These are phyloP conservation scores for Chamaedrilus cognettii DNA, from an alignment of 2,888 invertebrate genomes.

Conservation along the genomic window DNA sequence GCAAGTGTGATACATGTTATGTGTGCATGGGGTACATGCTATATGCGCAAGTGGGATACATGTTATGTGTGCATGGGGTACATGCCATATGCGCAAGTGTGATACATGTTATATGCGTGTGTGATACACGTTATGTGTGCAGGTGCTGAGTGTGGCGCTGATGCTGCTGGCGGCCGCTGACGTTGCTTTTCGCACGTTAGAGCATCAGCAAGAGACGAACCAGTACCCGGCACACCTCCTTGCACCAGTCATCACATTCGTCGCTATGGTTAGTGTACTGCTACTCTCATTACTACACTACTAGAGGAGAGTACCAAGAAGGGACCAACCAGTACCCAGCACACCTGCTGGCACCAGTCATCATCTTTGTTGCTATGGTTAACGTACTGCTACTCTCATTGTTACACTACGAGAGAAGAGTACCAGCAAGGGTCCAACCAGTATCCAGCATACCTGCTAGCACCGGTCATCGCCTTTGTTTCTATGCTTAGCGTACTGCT, in stretches of 20 bases:
- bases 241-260: conserved; percentile 43
- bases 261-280: conserved; percentile 52
- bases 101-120: too few relatives aligned
- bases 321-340: conserved; percentile 41
- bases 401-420: too few relatives aligned
- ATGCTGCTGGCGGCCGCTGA: conserved; percentile 35
- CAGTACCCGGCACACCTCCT: conserved; percentile 45
- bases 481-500: conserved; percentile 52
- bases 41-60: too few relatives aligned
- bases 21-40: too few relatives aligned
- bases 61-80: too few relatives aligned
- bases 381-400: too few relatives aligned
- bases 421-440: conserved; percentile 32
- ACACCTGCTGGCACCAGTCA: conserved; percentile 45
- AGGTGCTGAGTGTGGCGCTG: conserved; percentile 30
- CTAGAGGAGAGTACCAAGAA: too few relatives aligned
- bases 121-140: neutral
- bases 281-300: too few relatives aligned
- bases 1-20: too few relatives aligned
- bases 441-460: conserved; percentile 45
- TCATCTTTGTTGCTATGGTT: conserved; percentile 48
- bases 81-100: too few relatives aligned
- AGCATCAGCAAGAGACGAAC: conserved; percentile 30
- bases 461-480: conserved; percentile 44
- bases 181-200: conserved; percentile 38